Evolutionary conservation across 2,888 invertebrate species (phyloP).

Genomic region (Fabriciana adippe): DNA sequence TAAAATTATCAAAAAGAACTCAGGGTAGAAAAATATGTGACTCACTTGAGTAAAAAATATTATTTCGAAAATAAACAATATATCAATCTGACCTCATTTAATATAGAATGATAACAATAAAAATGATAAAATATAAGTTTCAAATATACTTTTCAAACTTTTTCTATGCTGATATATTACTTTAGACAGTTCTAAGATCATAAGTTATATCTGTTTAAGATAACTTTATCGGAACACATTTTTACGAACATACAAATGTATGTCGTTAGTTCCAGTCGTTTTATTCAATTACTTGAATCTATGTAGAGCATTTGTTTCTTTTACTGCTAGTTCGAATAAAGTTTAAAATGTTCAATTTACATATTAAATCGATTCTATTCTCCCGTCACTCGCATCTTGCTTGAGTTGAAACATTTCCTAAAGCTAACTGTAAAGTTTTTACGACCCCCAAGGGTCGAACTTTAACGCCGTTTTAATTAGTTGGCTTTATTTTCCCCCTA

Average conservation of each 20-base stretch:
- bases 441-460: constrained; percentile 41
- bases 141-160: no score
- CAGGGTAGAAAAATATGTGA: no score
- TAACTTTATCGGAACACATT: no score
- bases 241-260: not conserved
- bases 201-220: no score
- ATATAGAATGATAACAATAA: no score
- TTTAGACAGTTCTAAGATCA: no score
- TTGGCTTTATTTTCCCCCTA: constrained; percentile 41
- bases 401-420: constrained; percentile 34
- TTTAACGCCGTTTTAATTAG: constrained; percentile 45
- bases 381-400: constrained; percentile 31
- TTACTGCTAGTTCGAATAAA: constrained; percentile 25
- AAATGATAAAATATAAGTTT: no score
- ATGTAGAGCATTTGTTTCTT: constrained; percentile 11
- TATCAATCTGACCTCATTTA: no score
- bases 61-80: no score
- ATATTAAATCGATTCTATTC: constrained; percentile 34
- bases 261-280: not conserved
- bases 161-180: no score
- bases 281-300: constrained; percentile 16
- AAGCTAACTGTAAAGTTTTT: constrained; percentile 42
- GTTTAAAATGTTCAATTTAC: constrained; percentile 30
- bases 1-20: no score
- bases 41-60: no score